Evolutionary conservation across 2,113 vertebrate species (phyloP).

Genomic region (Gopherus flavomarginatus): DNA sequence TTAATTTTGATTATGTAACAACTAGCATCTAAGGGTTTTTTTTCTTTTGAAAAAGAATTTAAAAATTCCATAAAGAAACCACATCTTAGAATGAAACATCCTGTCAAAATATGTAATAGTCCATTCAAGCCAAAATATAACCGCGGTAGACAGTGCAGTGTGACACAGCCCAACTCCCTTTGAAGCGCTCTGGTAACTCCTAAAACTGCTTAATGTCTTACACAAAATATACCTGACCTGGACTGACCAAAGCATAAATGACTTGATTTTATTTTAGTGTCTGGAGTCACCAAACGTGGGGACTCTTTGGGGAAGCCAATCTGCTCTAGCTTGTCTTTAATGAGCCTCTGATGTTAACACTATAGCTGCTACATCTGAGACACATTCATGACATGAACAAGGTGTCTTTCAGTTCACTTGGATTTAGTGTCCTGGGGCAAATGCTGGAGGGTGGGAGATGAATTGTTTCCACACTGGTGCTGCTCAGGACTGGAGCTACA

Average conservation of each 20-base stretch:
- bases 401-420: conserved; percentile 24
- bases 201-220: not conserved
- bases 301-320: not conserved
- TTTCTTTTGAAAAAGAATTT: conserved; percentile 11
- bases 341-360: not conserved
- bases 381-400: not conserved
- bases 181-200: not conserved
- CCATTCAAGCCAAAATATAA: not conserved
- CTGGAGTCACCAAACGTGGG: not conserved
- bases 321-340: conserved; percentile 6
- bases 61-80: not conserved
- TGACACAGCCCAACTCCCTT: not conserved
- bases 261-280: not conserved
- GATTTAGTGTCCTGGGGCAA: not conserved
- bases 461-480: not conserved
- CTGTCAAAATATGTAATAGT: not conserved
- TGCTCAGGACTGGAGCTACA: not conserved
- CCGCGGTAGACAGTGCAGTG: not conserved
- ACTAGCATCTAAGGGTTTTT: not conserved
- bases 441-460: not conserved
- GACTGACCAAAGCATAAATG: not conserved
- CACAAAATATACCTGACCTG: not conserved
- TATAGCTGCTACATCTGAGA: not conserved
- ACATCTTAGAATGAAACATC: not conserved
- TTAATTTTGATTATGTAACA: fast-evolving